Evolutionary conservation across 2,888 invertebrate genomes (phyloP), one percentile per base, ranked within the genome.

Genomic region (Teinopalpus imperialis): DNA sequence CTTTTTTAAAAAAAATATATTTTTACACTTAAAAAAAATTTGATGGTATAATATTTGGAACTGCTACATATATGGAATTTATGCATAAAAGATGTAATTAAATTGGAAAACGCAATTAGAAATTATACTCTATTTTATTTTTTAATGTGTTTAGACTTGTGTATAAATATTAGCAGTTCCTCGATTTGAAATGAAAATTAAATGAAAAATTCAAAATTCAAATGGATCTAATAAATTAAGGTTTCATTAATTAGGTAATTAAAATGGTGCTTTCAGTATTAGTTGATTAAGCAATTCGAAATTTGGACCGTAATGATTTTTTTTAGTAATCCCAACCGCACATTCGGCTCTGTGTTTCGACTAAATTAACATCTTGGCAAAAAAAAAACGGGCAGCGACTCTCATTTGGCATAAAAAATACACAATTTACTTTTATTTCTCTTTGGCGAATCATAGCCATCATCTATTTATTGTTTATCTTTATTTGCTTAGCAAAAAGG

Each of bases 241-340:
- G 67, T 69, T 71, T 63, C 66, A 71, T 69, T 66, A 73, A 57
- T 66, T 70, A 69, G 65, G 60, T 72, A 72, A 69, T 16, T 60
- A 69, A 63, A 78, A 85, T 87, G 87, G 87, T 88, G 87, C 87
- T 88, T 85, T 72, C 85, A 83, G 87, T 87, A 88, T 87, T 87
- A 86, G 73, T 83, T 78, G 72, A 67, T 62, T 82, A 81, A 81
- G 82, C 78, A 69, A 74, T 64, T 67, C 55, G 61, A 66, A 72
- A 73, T 63, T 62, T 63, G 55, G 63, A 75, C 69, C 74, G 65
- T 68, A 58, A 54, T 47, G 50, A 58, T 3, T 20, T 53, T 48
- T 56, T 41, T 57, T 57, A 57, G 57, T 2, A 16, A 62, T 56
- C 62, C 40, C 52, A 55, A 63, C 74, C 76, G 74, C 80, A 79